These are phyloP conservation scores for Drosophila sp. DNA, from an alignment of 1,140 invertebrate genomes.

Conservation along the genomic window DNA sequence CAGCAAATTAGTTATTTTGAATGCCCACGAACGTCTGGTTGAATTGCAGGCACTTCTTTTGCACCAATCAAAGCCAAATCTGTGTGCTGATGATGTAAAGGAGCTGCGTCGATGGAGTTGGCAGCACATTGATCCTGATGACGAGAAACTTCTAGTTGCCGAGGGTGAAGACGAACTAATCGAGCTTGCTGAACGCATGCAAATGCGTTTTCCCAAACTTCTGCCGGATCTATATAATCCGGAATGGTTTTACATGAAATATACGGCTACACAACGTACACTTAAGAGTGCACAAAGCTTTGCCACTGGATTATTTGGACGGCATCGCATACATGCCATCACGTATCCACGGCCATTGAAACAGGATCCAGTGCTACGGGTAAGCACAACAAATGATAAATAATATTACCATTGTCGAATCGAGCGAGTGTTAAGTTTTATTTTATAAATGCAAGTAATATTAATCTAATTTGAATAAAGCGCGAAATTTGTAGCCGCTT, in stretches of 20 bases:
- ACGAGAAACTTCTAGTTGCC: slow-evolving; percentile 86
- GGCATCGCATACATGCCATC: slow-evolving; percentile 86
- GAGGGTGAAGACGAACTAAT: slow-evolving; percentile 90
- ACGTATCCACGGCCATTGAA: slow-evolving; percentile 87
- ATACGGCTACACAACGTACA: slow-evolving; percentile 90
- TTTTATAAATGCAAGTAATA: neutral
- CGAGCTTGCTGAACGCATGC: slow-evolving; percentile 88
- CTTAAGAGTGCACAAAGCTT: slow-evolving; percentile 90
- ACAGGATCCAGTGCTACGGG: slow-evolving; percentile 89
- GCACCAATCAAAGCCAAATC: slow-evolving; percentile 44
- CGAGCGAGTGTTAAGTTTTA: neutral
- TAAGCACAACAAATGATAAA: slow-evolving; percentile 83
- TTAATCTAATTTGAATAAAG: slow-evolving; percentile 12
- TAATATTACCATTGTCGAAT: neutral
- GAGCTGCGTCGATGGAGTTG: slow-evolving; percentile 86
- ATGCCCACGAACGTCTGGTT: slow-evolving; percentile 85
- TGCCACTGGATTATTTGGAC: slow-evolving; percentile 90
- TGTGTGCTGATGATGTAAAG: slow-evolving; percentile 79
- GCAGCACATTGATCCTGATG: slow-evolving; percentile 74
- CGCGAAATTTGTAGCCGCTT: neutral
- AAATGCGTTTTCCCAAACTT: slow-evolving; percentile 87
- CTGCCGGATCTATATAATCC: slow-evolving; percentile 87
- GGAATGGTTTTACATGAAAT: slow-evolving; percentile 88
- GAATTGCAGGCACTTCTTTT: slow-evolving; percentile 86
- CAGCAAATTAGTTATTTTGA: slow-evolving; percentile 85